Conservation (phyloP, 1,140 invertebrate genomes). For the Drosophila seguyi region DNA sequence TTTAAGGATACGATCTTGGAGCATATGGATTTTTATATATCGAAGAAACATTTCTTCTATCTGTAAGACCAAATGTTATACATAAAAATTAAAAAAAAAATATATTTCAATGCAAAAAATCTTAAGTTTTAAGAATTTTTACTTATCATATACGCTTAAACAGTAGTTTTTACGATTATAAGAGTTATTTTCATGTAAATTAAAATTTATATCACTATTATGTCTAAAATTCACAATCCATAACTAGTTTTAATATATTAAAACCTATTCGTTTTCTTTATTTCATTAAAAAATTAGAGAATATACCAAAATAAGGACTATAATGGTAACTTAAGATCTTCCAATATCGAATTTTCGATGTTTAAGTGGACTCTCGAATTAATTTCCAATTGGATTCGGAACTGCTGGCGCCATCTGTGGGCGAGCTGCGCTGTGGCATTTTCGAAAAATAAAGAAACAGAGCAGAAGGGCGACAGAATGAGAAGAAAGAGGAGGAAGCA, state of each 20-base stretch:
- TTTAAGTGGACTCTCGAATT: not conserved
- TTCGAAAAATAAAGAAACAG: slow-evolving; percentile 18
- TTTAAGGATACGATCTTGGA: slow-evolving; percentile 7
- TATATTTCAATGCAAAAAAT: too few species aligned
- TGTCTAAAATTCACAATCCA: not conserved
- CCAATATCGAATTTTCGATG: not conserved
- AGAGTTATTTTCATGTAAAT: too few species aligned
- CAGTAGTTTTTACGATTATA: too few species aligned
- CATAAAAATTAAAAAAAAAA: too few species aligned
- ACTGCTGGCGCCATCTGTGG: slow-evolving; percentile 61
- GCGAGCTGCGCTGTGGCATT: slow-evolving; percentile 1
- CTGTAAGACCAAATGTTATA: too few species aligned
- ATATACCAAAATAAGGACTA: not conserved
- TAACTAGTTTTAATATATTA: not conserved
- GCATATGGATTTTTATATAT: too few species aligned
- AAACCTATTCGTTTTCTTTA: not conserved
- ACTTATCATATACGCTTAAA: too few species aligned
- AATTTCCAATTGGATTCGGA: not conserved
- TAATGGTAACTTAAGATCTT: not conserved
- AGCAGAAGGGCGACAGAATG: slow-evolving; percentile 7
- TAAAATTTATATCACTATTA: not conserved
- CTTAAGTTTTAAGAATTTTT: too few species aligned
- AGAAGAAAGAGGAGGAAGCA: not conserved
- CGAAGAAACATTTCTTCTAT: too few species aligned
- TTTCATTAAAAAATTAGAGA: too few species aligned